Percentiles rank a stretch among this genome's conserved stretches.
phyloP scores from a whole-genome alignment of 2,113 vertebrate species.

The Shinisaurus crocodilurus region DNA sequence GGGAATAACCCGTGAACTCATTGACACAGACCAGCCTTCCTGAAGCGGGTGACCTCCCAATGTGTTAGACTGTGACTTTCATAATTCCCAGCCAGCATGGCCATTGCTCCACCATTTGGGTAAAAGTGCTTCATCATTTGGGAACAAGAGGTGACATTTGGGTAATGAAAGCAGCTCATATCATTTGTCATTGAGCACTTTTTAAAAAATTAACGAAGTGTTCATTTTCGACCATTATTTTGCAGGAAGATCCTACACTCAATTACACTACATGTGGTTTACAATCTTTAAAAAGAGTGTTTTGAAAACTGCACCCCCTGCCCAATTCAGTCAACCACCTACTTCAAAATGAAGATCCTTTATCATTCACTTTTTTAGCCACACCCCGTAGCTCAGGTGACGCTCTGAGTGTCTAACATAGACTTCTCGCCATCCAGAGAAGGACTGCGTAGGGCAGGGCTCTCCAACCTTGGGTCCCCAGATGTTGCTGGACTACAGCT shows the following conservation, averaged over 20 bases:
- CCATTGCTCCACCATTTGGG: too few species aligned
- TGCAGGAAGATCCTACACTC: not conserved
- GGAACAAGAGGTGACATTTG: too few species aligned
- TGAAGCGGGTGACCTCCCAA: too few species aligned
- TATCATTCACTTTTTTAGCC: not conserved
- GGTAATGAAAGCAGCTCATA: too few species aligned
- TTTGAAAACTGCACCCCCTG: not conserved
- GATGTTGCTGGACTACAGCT: too few species aligned
- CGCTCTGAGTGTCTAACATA: not conserved
- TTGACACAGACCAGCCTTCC: not conserved
- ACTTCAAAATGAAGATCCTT: not conserved
- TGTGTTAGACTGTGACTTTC: too few species aligned
- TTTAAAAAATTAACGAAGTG: not conserved
- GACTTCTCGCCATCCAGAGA: not conserved
- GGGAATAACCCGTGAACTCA: not conserved
- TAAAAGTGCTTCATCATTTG: too few species aligned
- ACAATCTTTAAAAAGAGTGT: not conserved
- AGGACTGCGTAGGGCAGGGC: not conserved
- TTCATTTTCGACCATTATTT: not conserved
- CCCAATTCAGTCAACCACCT: not conserved
- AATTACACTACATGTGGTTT: not conserved
- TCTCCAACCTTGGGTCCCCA: too few species aligned
- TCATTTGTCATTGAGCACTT: too few species aligned
- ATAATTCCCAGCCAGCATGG: too few species aligned
- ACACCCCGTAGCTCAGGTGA: not conserved